Conservation (phyloP, 2,113 vertebrate species). For the Toxotes chatareus region DNA sequence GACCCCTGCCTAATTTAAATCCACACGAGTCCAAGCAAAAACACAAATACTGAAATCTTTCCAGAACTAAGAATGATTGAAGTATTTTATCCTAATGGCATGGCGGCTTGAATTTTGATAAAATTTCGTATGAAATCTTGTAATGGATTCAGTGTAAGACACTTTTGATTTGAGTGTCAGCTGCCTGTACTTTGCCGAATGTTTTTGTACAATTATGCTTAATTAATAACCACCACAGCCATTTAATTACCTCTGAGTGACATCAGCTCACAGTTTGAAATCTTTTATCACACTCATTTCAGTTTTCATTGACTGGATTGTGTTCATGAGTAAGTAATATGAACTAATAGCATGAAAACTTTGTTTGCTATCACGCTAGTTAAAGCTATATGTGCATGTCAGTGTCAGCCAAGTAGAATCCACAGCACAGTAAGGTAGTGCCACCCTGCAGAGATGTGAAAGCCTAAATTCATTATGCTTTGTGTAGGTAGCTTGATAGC, state of each 20-base stretch:
- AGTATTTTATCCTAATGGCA: too few species aligned
- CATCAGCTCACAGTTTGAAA: slow-evolving; percentile 16
- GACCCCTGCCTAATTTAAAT: too few species aligned
- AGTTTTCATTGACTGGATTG: slow-evolving; percentile 8
- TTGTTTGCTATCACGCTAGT: slow-evolving; percentile 8
- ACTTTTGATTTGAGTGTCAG: background rate
- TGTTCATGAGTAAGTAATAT: background rate
- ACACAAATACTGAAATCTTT: too few species aligned
- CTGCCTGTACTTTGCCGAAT: background rate
- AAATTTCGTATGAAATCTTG: background rate
- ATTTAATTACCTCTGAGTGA: slow-evolving; percentile 22
- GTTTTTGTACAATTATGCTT: slow-evolving; percentile 6
- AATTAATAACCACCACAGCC: background rate
- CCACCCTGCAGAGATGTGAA: too few species aligned
- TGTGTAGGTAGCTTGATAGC: too few species aligned
- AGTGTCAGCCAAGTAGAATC: background rate
- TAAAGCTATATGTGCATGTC: background rate
- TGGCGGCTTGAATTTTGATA: too few species aligned
- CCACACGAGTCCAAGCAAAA: too few species aligned
- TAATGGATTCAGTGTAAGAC: too few species aligned
- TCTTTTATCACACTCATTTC: background rate
- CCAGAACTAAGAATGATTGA: too few species aligned
- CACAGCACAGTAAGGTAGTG: too few species aligned
- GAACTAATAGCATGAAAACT: background rate
- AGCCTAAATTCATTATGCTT: too few species aligned